Conservation (phyloP, 2,113 vertebrate species). For the Pipa parva region DNA sequence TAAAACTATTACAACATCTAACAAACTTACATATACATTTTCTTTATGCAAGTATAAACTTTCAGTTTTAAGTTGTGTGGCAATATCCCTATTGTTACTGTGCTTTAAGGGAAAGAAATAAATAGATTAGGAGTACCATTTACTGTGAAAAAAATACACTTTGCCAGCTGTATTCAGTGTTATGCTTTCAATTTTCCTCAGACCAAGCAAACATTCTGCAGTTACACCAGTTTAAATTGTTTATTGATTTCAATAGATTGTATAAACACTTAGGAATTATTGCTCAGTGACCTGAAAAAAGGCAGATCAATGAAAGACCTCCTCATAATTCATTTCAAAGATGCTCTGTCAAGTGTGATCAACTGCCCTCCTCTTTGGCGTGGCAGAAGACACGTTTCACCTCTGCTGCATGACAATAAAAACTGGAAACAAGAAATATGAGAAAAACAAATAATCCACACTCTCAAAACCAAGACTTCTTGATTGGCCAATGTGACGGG, state of each 20-base stretch:
- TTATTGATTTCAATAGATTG: conserved; percentile 86
- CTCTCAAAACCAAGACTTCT: conserved; percentile 15
- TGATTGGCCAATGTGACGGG: conserved; percentile 30
- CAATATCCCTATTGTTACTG: conserved; percentile 33
- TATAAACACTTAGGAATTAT: conserved; percentile 67
- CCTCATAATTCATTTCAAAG: conserved; percentile 64
- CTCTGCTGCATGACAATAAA: conserved; percentile 18
- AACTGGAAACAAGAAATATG: conserved; percentile 3
- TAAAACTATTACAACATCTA: too few relatives aligned
- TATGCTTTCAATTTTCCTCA: conserved; percentile 57
- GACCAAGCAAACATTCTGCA: conserved; percentile 56
- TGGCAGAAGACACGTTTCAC: conserved; percentile 3
- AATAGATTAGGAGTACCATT: conserved; percentile 56
- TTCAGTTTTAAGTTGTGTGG: too few relatives aligned
- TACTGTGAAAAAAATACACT: conserved; percentile 55
- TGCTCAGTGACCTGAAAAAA: conserved; percentile 60
- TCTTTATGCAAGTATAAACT: too few relatives aligned
- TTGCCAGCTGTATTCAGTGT: conserved; percentile 52
- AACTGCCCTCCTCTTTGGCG: conserved; percentile 42
- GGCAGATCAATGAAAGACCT: conserved; percentile 54
- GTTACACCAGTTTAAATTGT: conserved; percentile 79
- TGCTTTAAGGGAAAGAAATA: conserved; percentile 44
- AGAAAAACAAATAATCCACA: conserved; percentile 35
- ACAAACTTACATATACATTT: too few relatives aligned
- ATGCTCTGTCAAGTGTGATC: conserved; percentile 46